Evolutionary conservation across 2,113 vertebrate genomes (phyloP).

Genomic region (Eira barbara): DNA sequence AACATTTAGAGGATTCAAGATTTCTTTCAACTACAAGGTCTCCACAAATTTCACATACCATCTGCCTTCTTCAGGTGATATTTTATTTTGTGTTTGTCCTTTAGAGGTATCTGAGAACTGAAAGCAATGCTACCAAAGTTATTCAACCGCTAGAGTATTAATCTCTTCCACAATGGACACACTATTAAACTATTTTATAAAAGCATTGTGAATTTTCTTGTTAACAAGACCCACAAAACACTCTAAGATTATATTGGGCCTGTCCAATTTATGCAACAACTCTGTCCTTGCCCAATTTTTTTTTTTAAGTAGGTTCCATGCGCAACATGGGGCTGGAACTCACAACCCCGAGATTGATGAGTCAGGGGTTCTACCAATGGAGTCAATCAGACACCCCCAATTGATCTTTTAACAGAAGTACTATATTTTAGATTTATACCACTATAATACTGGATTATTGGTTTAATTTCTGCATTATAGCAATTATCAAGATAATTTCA

Average conservation of each 20-base stretch:
- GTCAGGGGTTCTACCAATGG: not conserved
- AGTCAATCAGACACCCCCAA: not conserved
- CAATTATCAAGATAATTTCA: not conserved
- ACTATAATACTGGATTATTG: not conserved
- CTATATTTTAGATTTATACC: not conserved
- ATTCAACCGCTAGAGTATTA: not conserved
- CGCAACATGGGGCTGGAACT: not conserved
- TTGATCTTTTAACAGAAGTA: not conserved
- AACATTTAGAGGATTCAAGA: not conserved
- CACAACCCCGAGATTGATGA: not conserved
- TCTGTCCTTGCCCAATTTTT: not conserved
- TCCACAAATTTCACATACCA: not conserved
- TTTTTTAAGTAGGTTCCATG: not conserved
- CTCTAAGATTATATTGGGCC: not conserved
- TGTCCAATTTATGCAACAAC: not conserved
- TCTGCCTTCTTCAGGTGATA: not conserved
- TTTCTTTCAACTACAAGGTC: not conserved
- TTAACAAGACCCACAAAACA: not conserved
- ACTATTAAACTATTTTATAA: not conserved
- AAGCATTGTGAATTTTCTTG: not conserved
- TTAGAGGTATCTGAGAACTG: constrained; percentile 14
- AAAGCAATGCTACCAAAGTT: not conserved
- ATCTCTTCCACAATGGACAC: not conserved
- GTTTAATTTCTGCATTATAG: not conserved
- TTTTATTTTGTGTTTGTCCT: not conserved